Conservation (phyloP, 2,797 vertebrate genomes). For the Enteromius treurensis region DNA sequence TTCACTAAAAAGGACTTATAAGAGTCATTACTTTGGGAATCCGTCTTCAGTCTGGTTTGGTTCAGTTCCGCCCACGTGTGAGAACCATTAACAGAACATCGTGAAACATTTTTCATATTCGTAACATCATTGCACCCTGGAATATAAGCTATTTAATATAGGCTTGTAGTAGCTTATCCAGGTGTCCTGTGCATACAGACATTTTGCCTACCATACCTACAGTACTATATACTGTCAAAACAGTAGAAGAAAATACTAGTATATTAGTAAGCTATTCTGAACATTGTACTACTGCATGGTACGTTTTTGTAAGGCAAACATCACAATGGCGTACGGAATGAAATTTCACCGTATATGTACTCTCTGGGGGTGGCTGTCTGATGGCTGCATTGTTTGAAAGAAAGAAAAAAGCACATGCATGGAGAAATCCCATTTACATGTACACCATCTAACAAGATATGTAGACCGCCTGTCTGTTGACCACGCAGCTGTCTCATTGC, state of each 20-base stretch:
- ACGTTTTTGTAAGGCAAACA: background rate
- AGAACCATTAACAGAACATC: background rate
- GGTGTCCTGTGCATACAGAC: background rate
- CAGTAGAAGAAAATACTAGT: background rate
- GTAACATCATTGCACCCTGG: background rate
- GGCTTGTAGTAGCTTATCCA: background rate
- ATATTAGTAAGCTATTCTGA: background rate
- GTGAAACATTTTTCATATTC: background rate
- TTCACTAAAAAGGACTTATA: background rate
- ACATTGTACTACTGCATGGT: background rate
- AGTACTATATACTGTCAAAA: background rate
- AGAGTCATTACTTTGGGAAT: background rate
- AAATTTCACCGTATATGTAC: conserved; percentile 10
- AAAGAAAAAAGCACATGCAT: conserved; percentile 30
- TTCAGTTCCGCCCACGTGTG: background rate
- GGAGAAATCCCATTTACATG: conserved; percentile 52
- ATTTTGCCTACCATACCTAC: background rate
- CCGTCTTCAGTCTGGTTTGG: background rate
- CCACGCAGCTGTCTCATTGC: conserved; percentile 53
- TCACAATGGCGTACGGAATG: conserved; percentile 1
- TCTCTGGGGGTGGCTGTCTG: conserved; percentile 17
- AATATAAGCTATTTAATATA: background rate
- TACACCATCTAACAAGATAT: conserved; percentile 56
- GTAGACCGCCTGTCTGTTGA: conserved; percentile 55
- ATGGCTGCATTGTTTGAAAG: conserved; percentile 23